A percentile compares a stretch with the other conserved stretches of the same genome.
Conservation (phyloP, 2,888 invertebrate species). For the Hypomecis punctinalis region DNA sequence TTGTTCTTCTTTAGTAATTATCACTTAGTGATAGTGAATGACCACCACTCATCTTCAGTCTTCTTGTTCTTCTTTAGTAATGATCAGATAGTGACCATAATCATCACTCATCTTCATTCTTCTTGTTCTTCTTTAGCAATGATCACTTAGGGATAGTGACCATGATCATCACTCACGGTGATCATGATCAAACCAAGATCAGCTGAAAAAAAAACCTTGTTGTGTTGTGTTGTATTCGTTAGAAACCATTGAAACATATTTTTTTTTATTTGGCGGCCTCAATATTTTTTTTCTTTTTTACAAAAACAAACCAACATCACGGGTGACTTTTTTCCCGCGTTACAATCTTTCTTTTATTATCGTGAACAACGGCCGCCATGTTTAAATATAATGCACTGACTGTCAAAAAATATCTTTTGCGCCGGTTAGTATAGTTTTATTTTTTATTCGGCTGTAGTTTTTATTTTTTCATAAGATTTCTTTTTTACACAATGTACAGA, state of each 20-base stretch:
- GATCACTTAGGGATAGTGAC: too few species aligned
- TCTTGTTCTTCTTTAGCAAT: background rate
- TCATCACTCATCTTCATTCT: background rate
- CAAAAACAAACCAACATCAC: slow-evolving; percentile 69
- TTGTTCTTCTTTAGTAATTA: too few species aligned
- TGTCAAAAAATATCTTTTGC: slow-evolving; percentile 75
- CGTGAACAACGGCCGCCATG: slow-evolving; percentile 60
- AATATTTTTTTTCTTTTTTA: slow-evolving; percentile 60
- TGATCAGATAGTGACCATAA: too few species aligned
- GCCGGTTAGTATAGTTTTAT: slow-evolving; percentile 50
- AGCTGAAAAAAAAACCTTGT: slow-evolving; percentile 18
- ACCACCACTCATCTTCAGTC: background rate
- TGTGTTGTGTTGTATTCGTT: slow-evolving; percentile 21
- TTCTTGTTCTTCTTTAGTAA: background rate
- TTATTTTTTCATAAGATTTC: slow-evolving; percentile 49
- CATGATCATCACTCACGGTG: background rate
- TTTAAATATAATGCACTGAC: slow-evolving; percentile 68
- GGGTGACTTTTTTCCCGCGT: slow-evolving; percentile 78
- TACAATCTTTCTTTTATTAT: slow-evolving; percentile 54
- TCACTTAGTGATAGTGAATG: too few species aligned
- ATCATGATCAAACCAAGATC: background rate
- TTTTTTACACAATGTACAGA: slow-evolving; percentile 54
- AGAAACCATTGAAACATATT: slow-evolving; percentile 61
- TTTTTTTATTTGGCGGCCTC: slow-evolving; percentile 74
- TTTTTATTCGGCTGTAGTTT: slow-evolving; percentile 51